Conservation (phyloP, 2,888 invertebrate species). For the Nephrotoma guestfalica region DNA sequence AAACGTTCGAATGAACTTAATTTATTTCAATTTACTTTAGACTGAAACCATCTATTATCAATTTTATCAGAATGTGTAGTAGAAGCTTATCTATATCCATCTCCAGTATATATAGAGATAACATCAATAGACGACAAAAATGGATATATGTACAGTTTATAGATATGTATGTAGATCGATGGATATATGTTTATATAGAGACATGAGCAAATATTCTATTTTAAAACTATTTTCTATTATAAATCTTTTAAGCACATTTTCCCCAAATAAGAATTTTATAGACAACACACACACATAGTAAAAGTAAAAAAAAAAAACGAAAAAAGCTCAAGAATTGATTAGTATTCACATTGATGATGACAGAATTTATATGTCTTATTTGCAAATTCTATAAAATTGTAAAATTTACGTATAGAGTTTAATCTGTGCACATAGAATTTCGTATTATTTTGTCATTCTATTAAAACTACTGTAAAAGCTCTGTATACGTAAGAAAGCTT, state of each 20-base stretch:
- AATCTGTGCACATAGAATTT: neutral
- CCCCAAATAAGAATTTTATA: neutral
- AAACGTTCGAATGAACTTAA: neutral
- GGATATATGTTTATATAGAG: neutral
- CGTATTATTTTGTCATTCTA: neutral
- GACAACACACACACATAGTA: neutral
- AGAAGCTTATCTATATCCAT: neutral
- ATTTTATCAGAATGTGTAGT: neutral
- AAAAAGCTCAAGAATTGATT: neutral
- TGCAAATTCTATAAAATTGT: neutral
- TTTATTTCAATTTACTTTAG: neutral
- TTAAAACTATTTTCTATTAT: neutral
- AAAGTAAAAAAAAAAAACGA: no score
- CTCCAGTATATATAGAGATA: neutral
- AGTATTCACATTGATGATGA: neutral
- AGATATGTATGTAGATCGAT: no score
- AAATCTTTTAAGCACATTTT: neutral
- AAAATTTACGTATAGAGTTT: neutral
- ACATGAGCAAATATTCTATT: neutral
- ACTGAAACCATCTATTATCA: neutral
- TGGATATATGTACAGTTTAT: neutral
- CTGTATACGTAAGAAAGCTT: neutral
- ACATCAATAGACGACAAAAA: neutral
- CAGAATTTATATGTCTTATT: neutral
- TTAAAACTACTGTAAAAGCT: neutral